Conservation (phyloP, 2,888 invertebrate genomes). For the Eremobia ochroleuca region DNA sequence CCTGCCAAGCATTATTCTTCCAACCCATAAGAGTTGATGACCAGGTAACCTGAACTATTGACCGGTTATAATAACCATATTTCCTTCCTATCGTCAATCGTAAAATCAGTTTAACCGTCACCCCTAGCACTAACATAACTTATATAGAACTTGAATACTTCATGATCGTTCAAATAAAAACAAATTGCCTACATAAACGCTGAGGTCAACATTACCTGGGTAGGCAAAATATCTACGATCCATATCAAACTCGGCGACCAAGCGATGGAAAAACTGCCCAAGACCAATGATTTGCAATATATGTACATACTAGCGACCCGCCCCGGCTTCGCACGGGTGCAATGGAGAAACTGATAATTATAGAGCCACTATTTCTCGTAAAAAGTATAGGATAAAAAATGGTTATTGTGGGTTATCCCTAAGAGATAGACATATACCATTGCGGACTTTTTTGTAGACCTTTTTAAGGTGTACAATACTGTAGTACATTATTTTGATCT, state of each 20-base stretch:
- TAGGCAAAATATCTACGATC: not conserved
- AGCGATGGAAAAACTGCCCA: too few relatives aligned
- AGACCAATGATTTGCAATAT: not conserved
- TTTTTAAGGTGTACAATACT: too few relatives aligned
- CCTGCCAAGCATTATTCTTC: conserved; percentile 4
- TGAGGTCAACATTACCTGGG: conserved; percentile 11
- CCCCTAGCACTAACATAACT: conserved; percentile 25
- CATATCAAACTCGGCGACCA: not conserved
- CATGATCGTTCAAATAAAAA: conserved; percentile 40
- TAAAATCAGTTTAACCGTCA: too few relatives aligned
- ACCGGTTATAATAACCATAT: conserved; percentile 7
- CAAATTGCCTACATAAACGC: not conserved
- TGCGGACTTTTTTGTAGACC: too few relatives aligned
- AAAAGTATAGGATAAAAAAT: too few relatives aligned
- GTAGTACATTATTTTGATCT: too few relatives aligned
- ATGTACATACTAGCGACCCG: too few relatives aligned
- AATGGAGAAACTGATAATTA: too few relatives aligned
- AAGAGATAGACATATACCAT: too few relatives aligned
- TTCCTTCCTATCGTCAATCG: not conserved
- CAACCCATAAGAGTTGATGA: conserved; percentile 13
- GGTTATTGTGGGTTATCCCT: too few relatives aligned
- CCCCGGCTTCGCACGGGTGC: too few relatives aligned
- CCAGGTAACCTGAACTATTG: not conserved
- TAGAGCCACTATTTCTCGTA: too few relatives aligned
- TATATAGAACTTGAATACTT: conserved; percentile 1